A percentile compares a stretch with the other conserved stretches of the same genome.
Evolutionary conservation across 2,113 vertebrate species (phyloP).

Genomic region (Notarius quadriscutis): DNA sequence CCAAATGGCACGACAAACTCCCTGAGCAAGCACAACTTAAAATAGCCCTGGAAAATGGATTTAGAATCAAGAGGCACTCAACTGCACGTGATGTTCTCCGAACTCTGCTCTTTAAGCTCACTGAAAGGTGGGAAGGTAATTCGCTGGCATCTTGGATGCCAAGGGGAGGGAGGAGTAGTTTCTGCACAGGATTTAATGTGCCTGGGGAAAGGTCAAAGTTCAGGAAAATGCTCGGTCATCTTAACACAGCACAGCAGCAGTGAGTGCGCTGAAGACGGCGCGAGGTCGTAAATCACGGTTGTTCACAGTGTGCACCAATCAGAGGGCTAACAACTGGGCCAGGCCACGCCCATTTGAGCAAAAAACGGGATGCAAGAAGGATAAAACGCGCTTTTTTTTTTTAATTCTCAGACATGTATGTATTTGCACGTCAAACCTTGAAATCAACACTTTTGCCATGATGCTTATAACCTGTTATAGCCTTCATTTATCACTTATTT

Average conservation of each 20-base stretch:
- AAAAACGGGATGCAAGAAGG: not conserved
- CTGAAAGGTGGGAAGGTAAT: conserved; percentile 56
- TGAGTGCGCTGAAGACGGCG: conserved; percentile 4
- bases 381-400: too few species aligned
- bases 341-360: not conserved
- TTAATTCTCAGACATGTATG: too few species aligned
- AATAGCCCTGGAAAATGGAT: conserved; percentile 38
- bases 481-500: not conserved
- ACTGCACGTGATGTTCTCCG: not conserved
- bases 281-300: not conserved
- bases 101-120: conserved; percentile 37
- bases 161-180: not conserved
- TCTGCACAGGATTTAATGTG: conserved; percentile 43
- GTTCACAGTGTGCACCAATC: conserved; percentile 25
- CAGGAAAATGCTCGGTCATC: conserved; percentile 69
- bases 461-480: not conserved
- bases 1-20: not conserved
- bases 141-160: conserved; percentile 6
- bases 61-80: conserved; percentile 12
- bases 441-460: not conserved
- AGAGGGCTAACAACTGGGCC: not conserved
- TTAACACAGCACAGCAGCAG: conserved; percentile 37
- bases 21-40: conserved; percentile 36
- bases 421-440: not conserved
- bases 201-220: conserved; percentile 59